phyloP scores from a whole-genome alignment of 2,113 vertebrate genomes.

The Dicaeum eximium region DNA sequence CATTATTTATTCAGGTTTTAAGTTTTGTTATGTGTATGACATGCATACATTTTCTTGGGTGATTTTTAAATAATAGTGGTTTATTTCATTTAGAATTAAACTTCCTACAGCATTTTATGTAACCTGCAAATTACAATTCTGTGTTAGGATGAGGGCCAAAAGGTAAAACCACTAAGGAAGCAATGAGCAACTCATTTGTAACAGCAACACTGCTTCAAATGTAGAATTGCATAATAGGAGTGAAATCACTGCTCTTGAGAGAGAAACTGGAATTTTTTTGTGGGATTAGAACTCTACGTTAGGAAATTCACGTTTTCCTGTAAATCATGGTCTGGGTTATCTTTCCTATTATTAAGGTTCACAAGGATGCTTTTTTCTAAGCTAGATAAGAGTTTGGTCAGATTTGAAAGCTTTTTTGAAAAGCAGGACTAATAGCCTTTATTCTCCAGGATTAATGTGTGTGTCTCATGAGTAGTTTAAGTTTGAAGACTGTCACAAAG shows the following conservation, averaged over 20 bases:
- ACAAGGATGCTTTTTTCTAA: neutral
- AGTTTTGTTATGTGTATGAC: neutral
- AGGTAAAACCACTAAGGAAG: neutral
- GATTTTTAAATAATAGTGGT: neutral
- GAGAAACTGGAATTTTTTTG: neutral
- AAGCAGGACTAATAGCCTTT: neutral
- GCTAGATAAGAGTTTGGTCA: neutral
- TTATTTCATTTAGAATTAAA: neutral
- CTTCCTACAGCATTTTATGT: neutral
- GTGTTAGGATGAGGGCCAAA: neutral
- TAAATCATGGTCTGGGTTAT: neutral
- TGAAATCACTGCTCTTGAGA: neutral
- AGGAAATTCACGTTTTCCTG: neutral
- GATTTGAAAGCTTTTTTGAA: neutral
- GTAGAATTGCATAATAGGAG: neutral
- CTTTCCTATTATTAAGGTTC: neutral
- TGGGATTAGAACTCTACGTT: neutral
- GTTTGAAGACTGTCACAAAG: conserved; percentile 11
- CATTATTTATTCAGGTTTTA: neutral
- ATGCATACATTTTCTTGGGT: neutral
- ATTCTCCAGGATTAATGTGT: neutral
- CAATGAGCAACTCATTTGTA: neutral
- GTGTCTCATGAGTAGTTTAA: neutral
- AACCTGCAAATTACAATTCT: neutral
- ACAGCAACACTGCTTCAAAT: neutral